These are phyloP conservation scores for Microtus oregoni DNA, from an alignment of 2,113 vertebrate species.

Conservation along the genomic window DNA sequence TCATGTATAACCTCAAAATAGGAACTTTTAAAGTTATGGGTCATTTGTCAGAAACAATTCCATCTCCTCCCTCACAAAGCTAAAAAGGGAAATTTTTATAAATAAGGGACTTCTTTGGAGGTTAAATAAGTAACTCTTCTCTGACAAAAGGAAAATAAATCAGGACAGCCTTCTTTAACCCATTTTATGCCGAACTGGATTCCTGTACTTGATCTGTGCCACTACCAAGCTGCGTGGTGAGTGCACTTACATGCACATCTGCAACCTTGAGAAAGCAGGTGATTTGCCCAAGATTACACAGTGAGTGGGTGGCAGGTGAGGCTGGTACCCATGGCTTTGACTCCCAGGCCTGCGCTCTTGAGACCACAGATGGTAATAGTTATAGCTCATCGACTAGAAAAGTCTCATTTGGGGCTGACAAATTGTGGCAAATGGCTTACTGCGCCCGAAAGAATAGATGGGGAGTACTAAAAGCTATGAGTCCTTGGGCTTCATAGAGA, in stretches of 20 bases:
- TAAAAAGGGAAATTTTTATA: not conserved
- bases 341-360: not conserved
- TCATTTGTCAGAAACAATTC: slow-evolving; percentile 23
- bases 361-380: not conserved
- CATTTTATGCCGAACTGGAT: not conserved
- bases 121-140: not conserved
- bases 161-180: not conserved
- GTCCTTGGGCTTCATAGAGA: slow-evolving; percentile 1
- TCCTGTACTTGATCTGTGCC: not conserved
- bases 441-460: not conserved
- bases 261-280: not conserved
- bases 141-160: not conserved
- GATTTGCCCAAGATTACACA: not conserved
- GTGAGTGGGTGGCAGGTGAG: not conserved
- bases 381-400: not conserved
- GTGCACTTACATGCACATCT: not conserved
- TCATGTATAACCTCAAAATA: not conserved
- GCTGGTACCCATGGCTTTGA: not conserved
- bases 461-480: not conserved
- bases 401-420: not conserved
- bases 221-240: fast-evolving
- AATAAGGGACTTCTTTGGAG: not conserved
- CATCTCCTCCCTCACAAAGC: not conserved
- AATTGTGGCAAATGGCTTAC: not conserved
- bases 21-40: not conserved